Evolutionary conservation across 2,888 invertebrate species (phyloP).

Genomic region (Bombylius discolor): DNA sequence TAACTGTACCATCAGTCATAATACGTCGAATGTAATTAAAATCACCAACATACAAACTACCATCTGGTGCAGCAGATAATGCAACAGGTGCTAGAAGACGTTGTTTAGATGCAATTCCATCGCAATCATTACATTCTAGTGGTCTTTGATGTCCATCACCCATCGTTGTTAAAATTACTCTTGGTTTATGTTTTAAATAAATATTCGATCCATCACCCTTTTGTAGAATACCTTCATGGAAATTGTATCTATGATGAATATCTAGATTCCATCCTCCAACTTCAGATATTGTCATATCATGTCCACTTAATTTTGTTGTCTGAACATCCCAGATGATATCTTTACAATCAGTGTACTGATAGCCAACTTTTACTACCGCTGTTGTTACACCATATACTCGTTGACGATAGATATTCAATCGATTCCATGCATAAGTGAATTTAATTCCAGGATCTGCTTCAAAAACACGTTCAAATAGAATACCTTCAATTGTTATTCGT

Average conservation of each 20-base stretch:
- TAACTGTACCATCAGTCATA: slow-evolving; percentile 62
- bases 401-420: slow-evolving; percentile 89
- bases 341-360: slow-evolving; percentile 85
- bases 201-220: slow-evolving; percentile 96
- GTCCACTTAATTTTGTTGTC: slow-evolving; percentile 87
- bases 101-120: slow-evolving; percentile 65
- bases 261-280: slow-evolving; percentile 97
- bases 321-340: slow-evolving; percentile 93
- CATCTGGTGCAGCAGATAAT: slow-evolving; percentile 81
- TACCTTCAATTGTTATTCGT: slow-evolving; percentile 87
- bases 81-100: slow-evolving; percentile 85
- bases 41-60: slow-evolving; percentile 88
- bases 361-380: slow-evolving; percentile 90
- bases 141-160: slow-evolving; percentile 84
- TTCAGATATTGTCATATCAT: slow-evolving; percentile 93
- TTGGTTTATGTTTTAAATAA: slow-evolving; percentile 83
- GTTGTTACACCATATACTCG: slow-evolving; percentile 93
- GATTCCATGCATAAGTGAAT: slow-evolving; percentile 95
- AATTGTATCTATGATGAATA: slow-evolving; percentile 95
- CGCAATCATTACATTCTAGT: slow-evolving; percentile 68
- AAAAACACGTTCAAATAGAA: slow-evolving; percentile 81
- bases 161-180: slow-evolving; percentile 81
- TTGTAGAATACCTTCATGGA: slow-evolving; percentile 94
- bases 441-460: slow-evolving; percentile 95
- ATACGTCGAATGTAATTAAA: slow-evolving; percentile 86